Evolutionary conservation across 2,797 vertebrate genomes (phyloP), one percentile per base, ranked within the genome.

Genomic region (Xiphorhynchus erythropygius): DNA sequence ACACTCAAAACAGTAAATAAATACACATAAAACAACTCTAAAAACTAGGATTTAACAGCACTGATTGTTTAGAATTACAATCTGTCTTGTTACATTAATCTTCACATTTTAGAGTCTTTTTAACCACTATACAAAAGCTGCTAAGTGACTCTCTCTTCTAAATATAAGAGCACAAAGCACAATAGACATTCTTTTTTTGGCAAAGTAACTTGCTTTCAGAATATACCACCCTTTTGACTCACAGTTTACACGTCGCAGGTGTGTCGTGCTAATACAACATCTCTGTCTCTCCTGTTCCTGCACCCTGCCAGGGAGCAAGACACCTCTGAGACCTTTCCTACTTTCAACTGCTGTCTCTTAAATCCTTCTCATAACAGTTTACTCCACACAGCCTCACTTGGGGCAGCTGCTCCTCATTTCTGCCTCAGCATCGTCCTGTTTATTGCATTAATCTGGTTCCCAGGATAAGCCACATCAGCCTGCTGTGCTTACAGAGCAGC

Each of bases 191-290:
- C 5, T 23, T n/a, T 32, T 84, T 77, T 87, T 71, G 39, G 82
- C 93, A 92, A 94, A 94, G 82, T 81, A 91, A 94, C 94, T 90
- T 94, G 87, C 87, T 90, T 91, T 89, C 89, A 94, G 87, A 88
- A 92, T 55, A 49, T 5, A 56, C 55, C 10, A 1, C 19, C 50
- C 75, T 69, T 80, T 13, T 10, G 0, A 69, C 69, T 84, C 84
- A 68, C 63, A 65, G 63, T 59, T 92, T 49, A 65, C 55, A n/a
- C 2, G 16, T 1, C 77, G 55, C 82, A 96, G 79, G 71, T 83
- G 25, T 46, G 57, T 33, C 9, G 1, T 10, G 37, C 79, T 57
- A 68, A 68, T 42, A 69, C 75, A 89, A 63, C 53, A 85, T 70
- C 77, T 59, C 76, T 35, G 17, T 41, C 87, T 75, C 35, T 53